Percentiles rank a stretch among this genome's conserved stretches.
phyloP scores from a whole-genome alignment of 2,113 vertebrate species.

The Grammomys dolichurus region DNA sequence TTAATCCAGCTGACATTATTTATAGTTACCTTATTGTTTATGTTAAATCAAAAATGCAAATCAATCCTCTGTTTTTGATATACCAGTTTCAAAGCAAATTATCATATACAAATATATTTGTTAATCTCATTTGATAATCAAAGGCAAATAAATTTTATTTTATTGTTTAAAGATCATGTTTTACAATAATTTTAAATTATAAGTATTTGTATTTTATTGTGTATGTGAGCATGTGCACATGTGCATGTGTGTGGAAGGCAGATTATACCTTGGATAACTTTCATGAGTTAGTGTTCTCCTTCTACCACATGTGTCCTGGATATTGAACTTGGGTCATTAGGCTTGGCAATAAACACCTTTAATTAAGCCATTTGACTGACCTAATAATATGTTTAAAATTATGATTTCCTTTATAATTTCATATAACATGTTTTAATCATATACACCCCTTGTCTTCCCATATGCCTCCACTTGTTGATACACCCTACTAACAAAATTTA shows the following conservation, averaged over 20 bases:
- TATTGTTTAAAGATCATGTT: neutral
- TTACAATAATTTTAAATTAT: neutral
- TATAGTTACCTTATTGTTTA: neutral
- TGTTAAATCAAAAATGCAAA: neutral
- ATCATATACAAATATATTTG: neutral
- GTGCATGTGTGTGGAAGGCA: neutral
- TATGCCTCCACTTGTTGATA: neutral
- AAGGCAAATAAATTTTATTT: conserved; percentile 31
- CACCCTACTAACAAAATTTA: neutral
- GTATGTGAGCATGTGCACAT: neutral
- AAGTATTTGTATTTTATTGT: neutral
- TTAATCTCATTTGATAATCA: neutral
- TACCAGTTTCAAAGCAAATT: neutral
- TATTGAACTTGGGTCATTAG: neutral
- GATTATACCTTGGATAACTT: no score
- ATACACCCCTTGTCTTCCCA: neutral
- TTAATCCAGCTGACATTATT: neutral
- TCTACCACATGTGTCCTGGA: no score
- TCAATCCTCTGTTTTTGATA: neutral
- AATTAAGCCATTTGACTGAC: neutral
- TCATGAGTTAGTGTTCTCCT: no score
- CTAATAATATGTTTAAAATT: neutral
- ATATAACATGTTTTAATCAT: neutral
- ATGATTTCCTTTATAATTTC: neutral
- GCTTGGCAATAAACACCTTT: neutral